Evolutionary conservation across 35 echinoderm and acorn worm species (phyloP), one percentile per base, ranked within the genome.

Genomic region (Hemicentrotus pulcherrimus): DNA sequence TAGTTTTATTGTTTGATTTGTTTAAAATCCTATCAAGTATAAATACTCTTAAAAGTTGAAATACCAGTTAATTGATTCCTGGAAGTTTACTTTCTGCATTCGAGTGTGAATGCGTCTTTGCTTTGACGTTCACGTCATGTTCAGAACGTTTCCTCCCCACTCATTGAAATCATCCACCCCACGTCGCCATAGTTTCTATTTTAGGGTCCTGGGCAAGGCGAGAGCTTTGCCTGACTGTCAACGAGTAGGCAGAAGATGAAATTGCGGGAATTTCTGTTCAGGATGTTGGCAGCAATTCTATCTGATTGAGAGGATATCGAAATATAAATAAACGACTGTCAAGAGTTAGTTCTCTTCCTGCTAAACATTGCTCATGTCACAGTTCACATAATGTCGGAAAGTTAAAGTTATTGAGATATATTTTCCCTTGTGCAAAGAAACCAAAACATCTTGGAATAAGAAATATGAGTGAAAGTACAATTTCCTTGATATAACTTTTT

Each of bases 111-210:
- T 78, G 22, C 50, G 4, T 28, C 65, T 78, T n/a, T 24, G 65
- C 22, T 78, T 78, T 78, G 65, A 78, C 28, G 65, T 71, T 19
- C 5, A 78, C 22, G 4, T 78, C 65, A 78, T 78, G 65, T 78
- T 78, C 65, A 41, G 50, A 55, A 15, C 50, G 9, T 28, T 78
- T 78, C 65, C 65, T 78, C 65, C 24, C 19, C 24, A n/a, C 65
- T 78, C 65, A 78, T 78, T 78, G 65, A 78, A 78, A 78, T 78
- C 65, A 78, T 78, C 65, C 65, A 78, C 65, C 65, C 65, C 65
- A 78, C 65, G 65, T 78, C 65, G 65, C 65, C 19, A 78, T n/a
- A 18, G 22, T 24, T 78, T 78, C 65, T 78, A 78, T 78, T 78
- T 78, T 78, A 8, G 65, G 65, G 65, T n/a, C 24, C 18, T 78